Evolutionary conservation across 53 echinoderm and acorn worm species (phyloP).

Genomic region (Crossaster papposus): DNA sequence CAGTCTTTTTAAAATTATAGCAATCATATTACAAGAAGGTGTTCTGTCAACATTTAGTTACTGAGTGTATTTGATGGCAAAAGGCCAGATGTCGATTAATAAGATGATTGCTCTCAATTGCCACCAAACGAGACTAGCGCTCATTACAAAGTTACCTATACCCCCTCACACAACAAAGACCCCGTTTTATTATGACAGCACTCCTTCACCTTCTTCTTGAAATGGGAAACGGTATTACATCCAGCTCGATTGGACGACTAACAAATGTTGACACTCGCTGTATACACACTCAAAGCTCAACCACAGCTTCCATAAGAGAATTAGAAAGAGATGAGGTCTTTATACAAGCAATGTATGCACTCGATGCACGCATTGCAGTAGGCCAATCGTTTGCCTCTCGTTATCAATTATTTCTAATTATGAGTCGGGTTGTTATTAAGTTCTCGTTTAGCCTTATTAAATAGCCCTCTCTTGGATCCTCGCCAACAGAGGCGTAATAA

Average conservation of each 20-base stretch:
- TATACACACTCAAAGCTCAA: constrained; percentile 9
- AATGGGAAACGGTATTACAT: background rate
- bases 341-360: background rate
- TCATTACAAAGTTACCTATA: background rate
- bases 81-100: constrained; percentile 29
- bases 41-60: background rate
- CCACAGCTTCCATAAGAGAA: background rate
- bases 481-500: constrained; percentile 9
- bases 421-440: constrained; percentile 28
- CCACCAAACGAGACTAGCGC: background rate
- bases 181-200: background rate
- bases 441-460: constrained; percentile 53
- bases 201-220: background rate
- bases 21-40: background rate
- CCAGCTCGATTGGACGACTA: background rate
- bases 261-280: constrained; percentile 18
- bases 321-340: background rate
- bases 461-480: constrained; percentile 13
- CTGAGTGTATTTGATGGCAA: background rate
- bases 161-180: constrained; percentile 1
- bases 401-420: constrained; percentile 59
- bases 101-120: constrained; percentile 1
- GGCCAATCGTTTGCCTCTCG: background rate
- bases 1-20: background rate
- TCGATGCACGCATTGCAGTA: background rate